Base-by-base conservation (phyloP, 1,140 invertebrate genomes). In the Wasmannia auropunctata region DNA sequence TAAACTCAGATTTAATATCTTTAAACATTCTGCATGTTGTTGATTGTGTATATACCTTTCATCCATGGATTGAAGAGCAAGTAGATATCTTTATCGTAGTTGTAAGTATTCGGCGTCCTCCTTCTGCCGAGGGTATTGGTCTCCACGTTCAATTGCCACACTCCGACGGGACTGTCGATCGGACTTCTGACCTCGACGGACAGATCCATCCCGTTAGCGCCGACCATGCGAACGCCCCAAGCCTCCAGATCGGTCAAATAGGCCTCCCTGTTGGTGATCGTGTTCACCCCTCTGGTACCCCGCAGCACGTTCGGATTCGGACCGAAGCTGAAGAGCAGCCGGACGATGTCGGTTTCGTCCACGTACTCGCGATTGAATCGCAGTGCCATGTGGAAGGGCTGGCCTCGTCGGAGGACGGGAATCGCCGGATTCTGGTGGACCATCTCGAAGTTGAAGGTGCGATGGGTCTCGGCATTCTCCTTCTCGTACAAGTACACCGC, bases 1-100 rank as follows among this genome's bases (percentile, higher is more conserved):
- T 28, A 2, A 16, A 6, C 28, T 62, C 28, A n/a, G 28, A 37
- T 63, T 22, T 16, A 3, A n/a, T 62, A 62, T 37, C 8, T 65
- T 65, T 43, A 43, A 0, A 43, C 8, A 4, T 43, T 43, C 14
- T 37, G 3, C 0, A 5, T 5, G n/a, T 74, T 22, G 6, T 75
- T 28, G 16, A 79, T 49, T 14, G 0, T 7, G 1, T 16, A 40
- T 93, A 93, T 94, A 98, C 98, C 97, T 96, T 96, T 96, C 86
- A 96, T 95, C 97, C 97, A 98, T 3, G 98, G 97, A 94, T 98
- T 98, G 93, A 98, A 98, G 4, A 98, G 95, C n/a, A 98, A 94
- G 93, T 97, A 98, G 58, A 98, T 94, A 40, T 94, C 92, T 14
- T 87, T 94, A 0, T 94, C 92, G 40, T 91, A 92, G 28, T 89